Evolutionary conservation across 2,797 vertebrate genomes (phyloP), one percentile per base, ranked within the genome.

Genomic region (Brotula barbata): DNA sequence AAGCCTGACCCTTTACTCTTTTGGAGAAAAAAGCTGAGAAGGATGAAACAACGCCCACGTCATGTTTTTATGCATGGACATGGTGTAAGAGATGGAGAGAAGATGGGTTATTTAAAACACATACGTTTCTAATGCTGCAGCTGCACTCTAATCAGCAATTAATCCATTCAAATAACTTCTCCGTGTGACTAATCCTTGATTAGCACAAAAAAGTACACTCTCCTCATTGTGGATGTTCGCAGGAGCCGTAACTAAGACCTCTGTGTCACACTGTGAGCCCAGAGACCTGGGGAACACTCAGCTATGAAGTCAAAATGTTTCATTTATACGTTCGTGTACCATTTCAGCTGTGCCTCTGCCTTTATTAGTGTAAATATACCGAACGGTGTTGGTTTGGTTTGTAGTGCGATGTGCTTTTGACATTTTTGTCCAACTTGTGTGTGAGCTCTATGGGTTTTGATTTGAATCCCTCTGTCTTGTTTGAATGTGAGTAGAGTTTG

Each of bases 111-210:
- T 53, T 64, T 48, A 49, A 43, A 73, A 58, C 11, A 33, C n/a
- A 17, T 34, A n/a, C n/a, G 25, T 28, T 28, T 8, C 8, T 28
- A 28, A 28, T 52, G 45, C 45, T 50, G 54, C 17, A 44, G 39
- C 20, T 33, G 15, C 50, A 6, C 34, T 17, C 40, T 44, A 59
- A 44, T 65, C 22, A 54, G 41, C 34, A 54, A 48, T 49, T 60
- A 51, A 22, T 71, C 42, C 6, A 15, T 56, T 58, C 50, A 17
- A n/a, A 23, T 61, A 39, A 59, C 53, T 64, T 58, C 70, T 45
- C 31, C 33, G 31, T 62, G 60, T 28, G 34, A 56, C 52, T 70
- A 80, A 84, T 78, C 54, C 58, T 49, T 62, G 28, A 79, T 84
- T 80, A 80, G 62, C 54, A 28, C 45, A 10, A 40, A 60, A 53